These are phyloP conservation scores for Indri indri DNA, from an alignment of 2,113 vertebrate genomes.

Conservation along the genomic window DNA sequence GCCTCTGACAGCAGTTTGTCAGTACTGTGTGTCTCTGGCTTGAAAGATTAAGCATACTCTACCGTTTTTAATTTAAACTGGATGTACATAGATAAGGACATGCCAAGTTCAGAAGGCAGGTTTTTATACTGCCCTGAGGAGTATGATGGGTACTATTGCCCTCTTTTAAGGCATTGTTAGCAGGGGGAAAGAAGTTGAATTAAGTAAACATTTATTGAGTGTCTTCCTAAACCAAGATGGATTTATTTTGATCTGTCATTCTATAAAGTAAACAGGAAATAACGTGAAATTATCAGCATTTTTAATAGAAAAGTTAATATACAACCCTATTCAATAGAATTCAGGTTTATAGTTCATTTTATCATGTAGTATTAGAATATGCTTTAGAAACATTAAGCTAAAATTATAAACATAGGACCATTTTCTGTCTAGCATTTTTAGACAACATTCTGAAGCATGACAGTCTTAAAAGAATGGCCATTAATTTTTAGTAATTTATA, in stretches of 20 bases:
- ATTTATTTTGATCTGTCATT: constrained; percentile 37
- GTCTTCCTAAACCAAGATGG: not conserved
- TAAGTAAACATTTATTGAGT: not conserved
- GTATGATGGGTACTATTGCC: not conserved
- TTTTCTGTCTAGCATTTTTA: constrained; percentile 44
- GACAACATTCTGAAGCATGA: not conserved
- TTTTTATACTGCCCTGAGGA: not conserved
- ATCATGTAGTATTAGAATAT: constrained; percentile 31
- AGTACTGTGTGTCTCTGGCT: not conserved
- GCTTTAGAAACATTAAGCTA: constrained; percentile 46
- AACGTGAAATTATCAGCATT: not conserved
- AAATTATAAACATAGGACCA: not conserved
- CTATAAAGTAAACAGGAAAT: constrained; percentile 19
- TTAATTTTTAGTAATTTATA: constrained; percentile 48
- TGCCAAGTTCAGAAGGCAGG: not conserved
- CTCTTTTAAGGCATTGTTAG: not conserved
- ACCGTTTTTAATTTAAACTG: not conserved
- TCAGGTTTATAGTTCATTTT: constrained; percentile 36
- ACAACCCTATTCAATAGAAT: not conserved
- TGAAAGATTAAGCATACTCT: constrained; percentile 2
- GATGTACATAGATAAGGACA: constrained; percentile 9
- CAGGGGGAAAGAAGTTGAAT: not conserved
- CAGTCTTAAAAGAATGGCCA: not conserved
- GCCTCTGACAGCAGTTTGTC: constrained; percentile 16
- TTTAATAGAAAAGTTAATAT: constrained; percentile 21